phyloP scores from a whole-genome alignment of 1,140 invertebrate genomes.

The Euschistus heros region DNA sequence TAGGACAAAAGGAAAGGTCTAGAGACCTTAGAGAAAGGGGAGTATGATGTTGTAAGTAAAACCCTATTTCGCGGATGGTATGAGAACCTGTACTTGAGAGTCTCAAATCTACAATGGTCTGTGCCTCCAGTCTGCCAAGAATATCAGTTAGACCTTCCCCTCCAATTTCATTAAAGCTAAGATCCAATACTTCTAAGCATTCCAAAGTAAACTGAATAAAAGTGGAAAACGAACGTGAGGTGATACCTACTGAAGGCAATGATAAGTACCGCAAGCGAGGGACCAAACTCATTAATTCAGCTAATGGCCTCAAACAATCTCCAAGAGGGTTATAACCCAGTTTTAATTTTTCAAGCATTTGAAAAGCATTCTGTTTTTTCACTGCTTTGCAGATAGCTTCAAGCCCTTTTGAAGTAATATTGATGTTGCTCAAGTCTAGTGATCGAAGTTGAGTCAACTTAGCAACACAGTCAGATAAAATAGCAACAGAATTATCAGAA shows the following conservation, averaged over 20 bases:
- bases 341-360: constrained; percentile 24
- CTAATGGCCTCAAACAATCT: constrained; percentile 20
- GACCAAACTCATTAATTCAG: constrained; percentile 6
- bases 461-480: constrained; percentile 19
- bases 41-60: constrained; percentile 16
- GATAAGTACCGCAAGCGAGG: constrained; percentile 10
- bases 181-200: constrained; percentile 21
- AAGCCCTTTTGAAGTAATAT: constrained; percentile 27
- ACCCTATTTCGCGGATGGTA: constrained; percentile 19
- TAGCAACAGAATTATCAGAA: constrained; percentile 10
- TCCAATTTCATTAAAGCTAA: constrained; percentile 25
- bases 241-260: constrained; percentile 22
- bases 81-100: constrained; percentile 17
- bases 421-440: constrained; percentile 29
- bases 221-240: constrained; percentile 12
- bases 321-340: constrained; percentile 27
- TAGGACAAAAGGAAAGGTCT: constrained; percentile 19
- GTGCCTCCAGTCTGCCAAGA: constrained; percentile 15
- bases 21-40: constrained; percentile 15
- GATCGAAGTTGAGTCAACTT: constrained; percentile 25
- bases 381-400: constrained; percentile 17
- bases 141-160: constrained; percentile 24
- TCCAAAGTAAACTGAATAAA: constrained; percentile 20
- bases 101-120: constrained; percentile 10
- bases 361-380: constrained; percentile 9